Evolutionary conservation across 2,113 vertebrate genomes (phyloP).

Genomic region (Odocoileus virginianus): DNA sequence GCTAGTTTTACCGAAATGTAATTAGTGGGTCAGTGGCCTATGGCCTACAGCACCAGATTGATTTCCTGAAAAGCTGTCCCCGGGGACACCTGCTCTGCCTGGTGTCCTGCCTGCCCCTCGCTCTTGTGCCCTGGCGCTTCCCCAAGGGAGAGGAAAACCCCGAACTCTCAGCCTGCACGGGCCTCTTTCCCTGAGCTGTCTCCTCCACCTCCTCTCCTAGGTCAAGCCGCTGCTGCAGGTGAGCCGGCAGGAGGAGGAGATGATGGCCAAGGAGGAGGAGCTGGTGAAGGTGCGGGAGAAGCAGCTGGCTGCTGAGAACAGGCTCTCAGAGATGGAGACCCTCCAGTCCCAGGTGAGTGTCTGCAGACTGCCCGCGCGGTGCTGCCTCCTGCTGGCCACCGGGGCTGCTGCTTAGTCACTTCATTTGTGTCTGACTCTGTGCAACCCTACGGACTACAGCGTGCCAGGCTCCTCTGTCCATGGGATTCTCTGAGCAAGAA

Average conservation of each 20-base stretch:
- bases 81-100: fast-evolving
- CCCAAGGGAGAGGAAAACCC: neutral
- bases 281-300: conserved; percentile 91
- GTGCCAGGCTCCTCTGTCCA: neutral
- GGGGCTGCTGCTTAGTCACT: neutral
- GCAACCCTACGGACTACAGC: neutral
- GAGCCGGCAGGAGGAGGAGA: conserved; percentile 96
- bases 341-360: conserved; percentile 89
- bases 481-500: neutral
- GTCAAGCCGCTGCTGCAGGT: conserved; percentile 98
- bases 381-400: conserved; percentile 40
- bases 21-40: neutral
- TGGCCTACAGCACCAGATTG: neutral
- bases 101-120: fast-evolving
- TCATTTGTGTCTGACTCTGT: neutral
- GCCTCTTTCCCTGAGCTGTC: fast-evolving
- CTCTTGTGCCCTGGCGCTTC: fast-evolving
- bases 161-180: fast-evolving
- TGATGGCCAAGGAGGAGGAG: conserved; percentile 96
- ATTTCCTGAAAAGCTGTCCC: neutral
- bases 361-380: fast-evolving
- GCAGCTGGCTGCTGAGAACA: conserved; percentile 88
- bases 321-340: conserved; percentile 88
- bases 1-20: neutral
- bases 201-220: conserved; percentile 72